Base-by-base conservation (phyloP, 2,113 vertebrate genomes). In the Ciconia boyciana region DNA sequence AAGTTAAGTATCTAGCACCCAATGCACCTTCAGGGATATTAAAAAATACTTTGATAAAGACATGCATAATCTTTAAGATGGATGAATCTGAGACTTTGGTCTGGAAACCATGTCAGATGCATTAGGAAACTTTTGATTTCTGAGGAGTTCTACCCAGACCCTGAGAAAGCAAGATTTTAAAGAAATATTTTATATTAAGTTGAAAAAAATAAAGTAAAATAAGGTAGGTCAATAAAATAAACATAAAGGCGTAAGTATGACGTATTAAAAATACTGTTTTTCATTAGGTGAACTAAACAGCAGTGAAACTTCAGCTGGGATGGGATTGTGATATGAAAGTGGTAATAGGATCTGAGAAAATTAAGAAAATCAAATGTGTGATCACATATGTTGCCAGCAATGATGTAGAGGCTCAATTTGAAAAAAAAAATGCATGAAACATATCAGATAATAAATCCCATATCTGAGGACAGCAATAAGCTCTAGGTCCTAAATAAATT, bases 221-320 rank as follows among this genome's bases (percentile, higher is more conserved):
- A 68, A 34, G 3, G 12, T 22, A 60, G 54, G 10, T 68, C 22
- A 68, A 39, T 75, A 52, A 83, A 60, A 49, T 8, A 66, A 58
- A 43, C 3, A 16, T 51, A 25, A 57, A 36, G 4, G 70, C 2
- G 0, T 49, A 55, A 55, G n/a, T n/a, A 43, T n/a, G 16, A 49
- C 25, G 34, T 39, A 31, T 64, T 83, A 54, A 69, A 61, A 77
- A 31, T 49, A 64, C 4, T 36, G 8, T 61, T 22, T 57, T 62
- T 24, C 31, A 57, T 41, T 78, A 54, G 28, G 21, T 71, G 36
- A 62, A 55, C 29, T 48, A 29, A 83, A 54, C 12, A 51, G 65
- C 44, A 43, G 32, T 55, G 24, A 68, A 74, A 80, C 19, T 87
- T 34, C 41, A 62, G 8, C 32, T 61, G 28, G 20, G 9, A 69